Evolutionary conservation across 2,888 invertebrate genomes (phyloP).

Genomic region (Plebejus melissa): DNA sequence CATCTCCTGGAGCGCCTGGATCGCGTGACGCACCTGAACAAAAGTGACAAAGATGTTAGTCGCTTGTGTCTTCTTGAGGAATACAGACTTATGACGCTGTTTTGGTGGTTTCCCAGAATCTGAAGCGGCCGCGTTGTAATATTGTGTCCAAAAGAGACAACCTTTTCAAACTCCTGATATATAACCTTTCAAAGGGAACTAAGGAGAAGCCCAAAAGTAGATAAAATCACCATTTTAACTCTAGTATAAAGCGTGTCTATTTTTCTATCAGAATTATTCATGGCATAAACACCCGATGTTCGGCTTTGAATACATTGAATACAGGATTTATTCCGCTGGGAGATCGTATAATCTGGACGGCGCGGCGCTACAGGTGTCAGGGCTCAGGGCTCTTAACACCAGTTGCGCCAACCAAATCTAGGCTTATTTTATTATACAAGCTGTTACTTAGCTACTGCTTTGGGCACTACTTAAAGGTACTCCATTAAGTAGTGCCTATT

Average conservation of each 20-base stretch:
- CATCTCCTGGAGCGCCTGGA: conserved; percentile 91
- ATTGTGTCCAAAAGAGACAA: too few species aligned
- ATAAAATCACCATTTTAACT: neutral
- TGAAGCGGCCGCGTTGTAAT: too few species aligned
- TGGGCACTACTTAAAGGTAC: neutral
- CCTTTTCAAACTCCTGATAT: too few species aligned
- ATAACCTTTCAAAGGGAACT: too few species aligned
- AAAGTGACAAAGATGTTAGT: neutral
- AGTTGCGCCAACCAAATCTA: neutral
- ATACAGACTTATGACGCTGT: too few species aligned
- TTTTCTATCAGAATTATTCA: conserved; percentile 8
- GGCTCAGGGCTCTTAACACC: conserved; percentile 7
- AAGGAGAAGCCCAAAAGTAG: neutral
- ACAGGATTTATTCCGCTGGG: conserved; percentile 10
- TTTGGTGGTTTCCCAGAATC: too few species aligned
- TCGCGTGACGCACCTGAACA: conserved; percentile 86
- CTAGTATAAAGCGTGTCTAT: neutral
- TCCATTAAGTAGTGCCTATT: neutral
- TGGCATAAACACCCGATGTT: neutral
- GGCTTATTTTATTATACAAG: neutral
- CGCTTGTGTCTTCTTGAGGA: too few species aligned
- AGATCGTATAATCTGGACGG: conserved; percentile 4
- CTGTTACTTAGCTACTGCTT: neutral
- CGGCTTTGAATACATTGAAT: conserved; percentile 6
- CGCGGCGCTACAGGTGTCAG: conserved; percentile 9